Evolutionary conservation across 2,888 invertebrate species (phyloP), one percentile per base, ranked within the genome.

Genomic region (Calameuta filiformis): DNA sequence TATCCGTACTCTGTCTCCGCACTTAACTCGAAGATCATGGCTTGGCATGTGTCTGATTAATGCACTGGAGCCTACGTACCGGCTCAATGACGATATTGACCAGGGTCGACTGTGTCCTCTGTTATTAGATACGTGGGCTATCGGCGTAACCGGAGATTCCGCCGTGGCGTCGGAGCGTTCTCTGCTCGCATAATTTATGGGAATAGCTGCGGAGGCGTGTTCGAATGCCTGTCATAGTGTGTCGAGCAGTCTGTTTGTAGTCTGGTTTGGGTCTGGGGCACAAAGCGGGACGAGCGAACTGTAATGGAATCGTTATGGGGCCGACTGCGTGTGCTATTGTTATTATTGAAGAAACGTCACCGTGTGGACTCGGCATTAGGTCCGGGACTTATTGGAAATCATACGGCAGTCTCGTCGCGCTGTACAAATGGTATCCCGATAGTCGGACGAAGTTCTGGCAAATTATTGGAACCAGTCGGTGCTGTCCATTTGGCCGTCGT

Each of bases 51-150:
- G 73, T 75, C 75, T 81, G 79, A 82, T 75, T 56, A 74, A 81
- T 74, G 73, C 78, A 73, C 75, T 33, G 35, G 34, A 75, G 73
- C 73, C 75, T 37, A 23, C 30, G 73, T 12, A 76, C 68, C 77
- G 77, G 85, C 80, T 88, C 86, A 86, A 88, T 86, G 85, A 84
- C 85, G 84, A 88, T 89, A 88, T 89, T 83, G 86, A 84, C 85
- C 81, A 79, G 83, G 84, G 85, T 85, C 87, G 86, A 87, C 83
- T 84, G 81, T 83, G 82, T 56, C 23, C 23, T 82, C 78, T 80
- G 85, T 86, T 87, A 86, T 86, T 85, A 87, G 84, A 85, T 83
- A 81, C 78, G 79, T 75, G 80, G 80, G 84, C 84, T 84, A 86
- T 86, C 85, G 87, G 87, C 83, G 86, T 86, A 87, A 85, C 79